Base-by-base conservation (phyloP, 2,113 vertebrate genomes). In the Elanoides forficatus region DNA sequence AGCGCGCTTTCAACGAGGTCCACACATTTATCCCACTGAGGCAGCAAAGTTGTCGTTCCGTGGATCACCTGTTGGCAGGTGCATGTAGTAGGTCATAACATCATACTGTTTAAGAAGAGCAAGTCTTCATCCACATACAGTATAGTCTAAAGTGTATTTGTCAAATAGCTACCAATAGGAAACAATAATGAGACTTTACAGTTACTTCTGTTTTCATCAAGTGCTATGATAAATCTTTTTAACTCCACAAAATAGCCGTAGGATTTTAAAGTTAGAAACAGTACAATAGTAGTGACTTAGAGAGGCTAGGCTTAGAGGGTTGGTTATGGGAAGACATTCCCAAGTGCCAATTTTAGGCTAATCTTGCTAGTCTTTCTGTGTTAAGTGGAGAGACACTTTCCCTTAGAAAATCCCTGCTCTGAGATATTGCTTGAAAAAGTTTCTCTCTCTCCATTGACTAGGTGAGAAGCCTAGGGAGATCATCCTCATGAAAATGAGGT, bases 21-120 rank as follows among this genome's bases (percentile, higher is more conserved):
- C 34, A 99, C 99, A 94, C 99, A 99, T 97, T 99, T 99, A 83
- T 99, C 99, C 99, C 99, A 99, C 48, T 99, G 99, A 81, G 99
- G 99, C 75, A 98, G 97, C 93, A 99, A 97, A 59, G 99, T 99
- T 52, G 99, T 99, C 43, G 99, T 99, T 43, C 99, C 99, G 5
- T 99, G 98, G 93, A 99, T 99, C 67, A 99, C 98, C 99, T 99
- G 98, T 94, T 58, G 70, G 55, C 90, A 93, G 30, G 25, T 14
- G 23, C 32, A 75, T 11, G 26, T 36, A 76, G 66, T 32, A 81
- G n/a, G 58, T 56, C 48, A 80, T 56, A 67, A 88, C 11, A 86
- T 72, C 34, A 58, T 19, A 14, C 5, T 38, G 15, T 50, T 82
- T 55, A n/a, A 70, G 47, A 84, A 72, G 48, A 86, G 82, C 26